Evolutionary conservation across 2,888 invertebrate genomes (phyloP).

Genomic region (Ethmia dodecea): DNA sequence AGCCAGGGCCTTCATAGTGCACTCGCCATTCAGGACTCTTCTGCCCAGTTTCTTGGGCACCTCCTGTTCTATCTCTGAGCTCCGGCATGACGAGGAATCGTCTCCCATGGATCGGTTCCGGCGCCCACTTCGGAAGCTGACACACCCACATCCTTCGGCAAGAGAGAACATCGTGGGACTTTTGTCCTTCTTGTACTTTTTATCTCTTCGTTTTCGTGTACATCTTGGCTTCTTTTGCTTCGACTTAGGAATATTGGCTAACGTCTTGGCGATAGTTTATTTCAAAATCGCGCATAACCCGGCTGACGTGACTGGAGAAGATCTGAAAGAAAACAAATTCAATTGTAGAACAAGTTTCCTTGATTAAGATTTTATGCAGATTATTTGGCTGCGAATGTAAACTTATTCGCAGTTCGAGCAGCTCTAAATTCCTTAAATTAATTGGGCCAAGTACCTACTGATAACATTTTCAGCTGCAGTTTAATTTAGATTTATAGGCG

Average conservation of each 20-base stretch:
- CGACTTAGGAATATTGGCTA: slow-evolving; percentile 59
- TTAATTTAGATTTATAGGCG: no score
- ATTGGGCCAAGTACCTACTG: no score
- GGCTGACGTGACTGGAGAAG: slow-evolving; percentile 21
- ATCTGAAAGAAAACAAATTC: slow-evolving; percentile 25
- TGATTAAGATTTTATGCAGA: no score
- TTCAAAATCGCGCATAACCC: slow-evolving; percentile 27
- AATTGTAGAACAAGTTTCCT: slow-evolving; percentile 2
- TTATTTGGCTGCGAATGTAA: no score
- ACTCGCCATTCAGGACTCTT: slow-evolving; percentile 57
- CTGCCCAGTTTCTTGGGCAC: slow-evolving; percentile 57
- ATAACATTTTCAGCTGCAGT: no score
- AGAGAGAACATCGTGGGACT: slow-evolving; percentile 71
- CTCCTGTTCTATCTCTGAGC: slow-evolving; percentile 71
- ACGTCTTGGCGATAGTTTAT: slow-evolving; percentile 15
- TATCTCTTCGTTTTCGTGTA: slow-evolving; percentile 71
- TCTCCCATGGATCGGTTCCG: slow-evolving; percentile 58
- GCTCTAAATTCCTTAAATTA: no score
- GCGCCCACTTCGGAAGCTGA: slow-evolving; percentile 58
- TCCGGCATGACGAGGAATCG: slow-evolving; percentile 68
- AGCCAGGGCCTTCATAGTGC: slow-evolving; percentile 74
- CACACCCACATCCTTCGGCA: slow-evolving; percentile 69
- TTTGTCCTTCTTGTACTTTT: slow-evolving; percentile 59
- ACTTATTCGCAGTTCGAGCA: no score
- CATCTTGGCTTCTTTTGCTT: slow-evolving; percentile 62